Base-by-base conservation (phyloP, 1,140 invertebrate genomes). In the Drosophila parvula region DNA sequence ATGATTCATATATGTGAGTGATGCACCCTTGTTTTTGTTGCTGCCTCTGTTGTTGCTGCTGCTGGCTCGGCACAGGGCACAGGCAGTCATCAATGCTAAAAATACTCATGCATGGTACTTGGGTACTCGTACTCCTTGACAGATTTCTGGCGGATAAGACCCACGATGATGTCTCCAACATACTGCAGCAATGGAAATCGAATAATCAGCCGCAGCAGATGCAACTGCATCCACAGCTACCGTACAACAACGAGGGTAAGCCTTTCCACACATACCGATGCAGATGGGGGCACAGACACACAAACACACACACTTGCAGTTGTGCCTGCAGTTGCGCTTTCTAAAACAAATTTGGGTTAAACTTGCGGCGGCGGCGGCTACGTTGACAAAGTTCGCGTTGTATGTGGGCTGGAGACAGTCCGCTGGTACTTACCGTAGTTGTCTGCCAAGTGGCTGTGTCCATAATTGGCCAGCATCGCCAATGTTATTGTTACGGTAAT, bases 1-100 rank as follows among this genome's bases (percentile, higher is more conserved):
- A 91, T 91, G 90, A 91, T 91, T 91, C 90, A 79, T 91, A 90
- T 86, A 90, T 91, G 90, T 91, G 79, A 80, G 90, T 79, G 63
- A 60, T 60, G 53, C 65, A 44, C 55, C 18, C 45, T 59, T 73
- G 55, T 34, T 44, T 30, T 62, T 70, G 14, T 28, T 61, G 47
- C 43, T 67, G 53, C 32, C 50, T 10, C 6, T 41, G 32, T 55
- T 68, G n/a, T 27, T 50, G 47, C 16, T 50, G 10, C 41, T 57
- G 56, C 47, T 69, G 38, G 48, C 55, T 28, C 62, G 32, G 57
- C 53, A 56, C 18, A 36, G 45, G 30, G 27, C 45, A 38, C n/a
- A 47, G 40, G 12, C 44, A 47, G 40, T 10, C 44, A 41, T 18
- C 48, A 40, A 45, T 64, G 68, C 74, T 76, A 74, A 64, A 81